These are phyloP conservation scores for Heliconius hewitsoni DNA, from an alignment of 1,140 invertebrate genomes.

Conservation along the genomic window DNA sequence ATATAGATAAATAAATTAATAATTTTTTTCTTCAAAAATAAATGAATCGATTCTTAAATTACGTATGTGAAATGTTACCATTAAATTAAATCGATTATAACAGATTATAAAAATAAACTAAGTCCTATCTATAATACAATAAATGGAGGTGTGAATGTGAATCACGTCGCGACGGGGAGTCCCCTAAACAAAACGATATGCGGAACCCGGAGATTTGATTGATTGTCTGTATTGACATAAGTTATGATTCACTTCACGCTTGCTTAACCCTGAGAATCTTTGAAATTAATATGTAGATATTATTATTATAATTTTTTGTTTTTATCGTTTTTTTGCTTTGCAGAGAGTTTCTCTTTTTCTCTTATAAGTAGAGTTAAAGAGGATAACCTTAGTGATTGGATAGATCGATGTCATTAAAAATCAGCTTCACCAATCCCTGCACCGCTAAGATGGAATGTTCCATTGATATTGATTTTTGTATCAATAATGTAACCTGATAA, in stretches of 20 bases:
- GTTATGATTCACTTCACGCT: constrained; percentile 13
- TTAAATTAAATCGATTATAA: constrained; percentile 8
- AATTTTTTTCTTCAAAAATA: not conserved
- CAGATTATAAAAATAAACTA: not conserved
- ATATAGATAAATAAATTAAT: too few relatives aligned
- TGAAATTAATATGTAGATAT: not conserved
- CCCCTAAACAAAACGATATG: constrained; percentile 12
- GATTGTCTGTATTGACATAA: constrained; percentile 14
- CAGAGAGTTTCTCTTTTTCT: too few relatives aligned
- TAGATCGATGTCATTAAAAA: too few relatives aligned
- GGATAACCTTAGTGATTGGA: too few relatives aligned
- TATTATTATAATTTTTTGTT: not conserved
- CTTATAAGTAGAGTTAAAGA: too few relatives aligned
- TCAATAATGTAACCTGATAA: too few relatives aligned
- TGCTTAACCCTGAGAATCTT: not conserved
- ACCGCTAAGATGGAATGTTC: too few relatives aligned
- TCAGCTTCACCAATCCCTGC: too few relatives aligned
- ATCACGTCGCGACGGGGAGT: constrained; percentile 2
- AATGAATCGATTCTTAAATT: not conserved
- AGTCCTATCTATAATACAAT: not conserved
- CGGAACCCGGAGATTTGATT: constrained; percentile 6
- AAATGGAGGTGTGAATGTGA: constrained; percentile 5
- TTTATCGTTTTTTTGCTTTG: not conserved
- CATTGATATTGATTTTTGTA: too few relatives aligned
- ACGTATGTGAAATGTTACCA: not conserved